Percentiles rank a stretch among this genome's conserved stretches.
These are phyloP conservation scores for Nomada fucata DNA, from an alignment of 2,888 invertebrate genomes.

Conservation along the genomic window DNA sequence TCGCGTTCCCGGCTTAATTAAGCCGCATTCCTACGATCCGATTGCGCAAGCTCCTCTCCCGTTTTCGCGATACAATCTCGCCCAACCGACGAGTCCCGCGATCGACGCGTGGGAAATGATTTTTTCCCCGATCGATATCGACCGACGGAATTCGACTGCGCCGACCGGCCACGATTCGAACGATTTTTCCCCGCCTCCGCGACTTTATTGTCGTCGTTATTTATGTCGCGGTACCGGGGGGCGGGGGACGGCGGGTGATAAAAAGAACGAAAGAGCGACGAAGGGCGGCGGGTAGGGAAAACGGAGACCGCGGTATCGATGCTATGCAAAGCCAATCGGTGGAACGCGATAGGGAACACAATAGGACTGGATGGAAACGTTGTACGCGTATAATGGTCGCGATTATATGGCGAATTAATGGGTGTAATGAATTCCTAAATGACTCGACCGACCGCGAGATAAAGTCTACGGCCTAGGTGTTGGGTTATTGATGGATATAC, in stretches of 20 bases:
- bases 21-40: constrained; percentile 43
- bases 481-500: constrained; percentile 13
- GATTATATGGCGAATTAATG: constrained; percentile 33
- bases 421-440: constrained; percentile 32
- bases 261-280: too few relatives aligned
- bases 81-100: neutral
- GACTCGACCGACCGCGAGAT: constrained; percentile 24
- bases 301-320: constrained; percentile 3
- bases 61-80: constrained; percentile 21
- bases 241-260: too few relatives aligned
- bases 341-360: constrained; percentile 24
- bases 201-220: constrained; percentile 41
- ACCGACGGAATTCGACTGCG: constrained; percentile 28
- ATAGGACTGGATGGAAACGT: constrained; percentile 23
- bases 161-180: constrained; percentile 8
- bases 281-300: neutral
- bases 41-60: constrained; percentile 41
- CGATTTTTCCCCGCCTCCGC: constrained; percentile 8
- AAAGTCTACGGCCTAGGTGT: constrained; percentile 11
- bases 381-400: neutral
- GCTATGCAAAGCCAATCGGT: constrained; percentile 2
- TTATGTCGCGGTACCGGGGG: constrained; percentile 4
- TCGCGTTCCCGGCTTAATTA: constrained; percentile 52
- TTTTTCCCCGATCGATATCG: constrained; percentile 44
- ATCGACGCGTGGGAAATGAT: constrained; percentile 42